Evolutionary conservation across 2,888 invertebrate genomes (phyloP), one percentile per base, ranked within the genome.

Genomic region (Cetonia aurata): DNA sequence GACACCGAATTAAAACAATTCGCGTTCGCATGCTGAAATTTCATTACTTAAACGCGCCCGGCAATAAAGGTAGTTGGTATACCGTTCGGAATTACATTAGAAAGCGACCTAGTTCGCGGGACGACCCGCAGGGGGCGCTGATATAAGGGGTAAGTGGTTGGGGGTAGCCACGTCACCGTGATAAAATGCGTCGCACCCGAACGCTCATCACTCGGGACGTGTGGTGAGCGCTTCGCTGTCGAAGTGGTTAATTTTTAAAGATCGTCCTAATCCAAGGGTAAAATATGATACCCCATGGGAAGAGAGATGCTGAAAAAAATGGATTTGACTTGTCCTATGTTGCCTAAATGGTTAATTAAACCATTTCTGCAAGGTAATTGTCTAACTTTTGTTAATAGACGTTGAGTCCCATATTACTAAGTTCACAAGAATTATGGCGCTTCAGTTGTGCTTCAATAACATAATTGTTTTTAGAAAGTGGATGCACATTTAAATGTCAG

Each of bases 1-100:
- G 62, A 65, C 62, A 65, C 50, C 62, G 62, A 65, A 50, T 65
- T 65, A 65, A 65, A 65, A 65, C 62, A 65, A 65, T 65, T 65
- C 62, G 50, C 50, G 37, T 50, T 65, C 62, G 62, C 62, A 65
- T 65, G 62, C 50, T 65, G 50, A 65, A 65, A 65, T 65, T 65
- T 65, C 62, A 65, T 65, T 65, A 65, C 62, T 65, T 65, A 65
- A 48, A 50, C 62, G 62, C 17, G 62, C 10, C 37, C 62, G 17
- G 62, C 62, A 65, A 50, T 65, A 65, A 65, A 65, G 50, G 37
- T 37, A 52, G 33, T 57, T 41, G 41, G 33, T 57, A 57, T 59
- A 59, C 59, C 59, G 44, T 44, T 59, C 59, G n/a, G 17, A 25
- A 25, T 52, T 19, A 52, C 52, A 52, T 52, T 25, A 52, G 52